Evolutionary conservation across 2,113 vertebrate genomes (phyloP).

Genomic region (Lagenorhynchus albirostris): DNA sequence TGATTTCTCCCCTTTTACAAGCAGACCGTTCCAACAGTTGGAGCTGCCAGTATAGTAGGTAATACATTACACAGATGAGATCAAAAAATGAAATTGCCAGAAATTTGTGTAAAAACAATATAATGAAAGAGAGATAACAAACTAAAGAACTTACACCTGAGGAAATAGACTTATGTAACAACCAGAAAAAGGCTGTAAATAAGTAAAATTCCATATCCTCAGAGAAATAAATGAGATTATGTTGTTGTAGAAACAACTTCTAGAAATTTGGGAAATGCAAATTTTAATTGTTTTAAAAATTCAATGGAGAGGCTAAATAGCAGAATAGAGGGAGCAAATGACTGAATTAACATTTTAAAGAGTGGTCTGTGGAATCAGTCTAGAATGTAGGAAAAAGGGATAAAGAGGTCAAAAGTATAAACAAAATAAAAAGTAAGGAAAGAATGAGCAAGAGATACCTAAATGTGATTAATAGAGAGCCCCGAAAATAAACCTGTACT

Average conservation of each 20-base stretch:
- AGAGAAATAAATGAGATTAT: not conserved
- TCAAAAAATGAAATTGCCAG: not conserved
- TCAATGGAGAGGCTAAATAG: not conserved
- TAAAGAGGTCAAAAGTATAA: not conserved
- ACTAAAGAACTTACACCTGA: not conserved
- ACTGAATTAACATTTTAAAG: not conserved
- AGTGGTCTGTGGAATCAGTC: not conserved
- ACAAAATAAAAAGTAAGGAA: not conserved
- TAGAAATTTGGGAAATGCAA: not conserved
- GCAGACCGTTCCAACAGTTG: not conserved
- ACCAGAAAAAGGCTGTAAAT: not conserved
- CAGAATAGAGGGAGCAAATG: not conserved
- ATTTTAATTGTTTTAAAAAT: not conserved
- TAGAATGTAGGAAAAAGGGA: not conserved
- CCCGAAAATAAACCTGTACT: too few relatives aligned
- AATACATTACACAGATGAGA: not conserved
- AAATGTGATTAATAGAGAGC: not conserved
- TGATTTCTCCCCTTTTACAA: not conserved
- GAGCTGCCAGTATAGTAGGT: not conserved
- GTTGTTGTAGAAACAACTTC: not conserved
- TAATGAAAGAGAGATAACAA: not conserved
- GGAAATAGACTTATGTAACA: not conserved
- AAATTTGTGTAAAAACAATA: not conserved
- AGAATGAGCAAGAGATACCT: not conserved
- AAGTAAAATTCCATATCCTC: not conserved